Base-by-base conservation (phyloP, 2,888 invertebrate genomes). In the Drosophila colorata region DNA sequence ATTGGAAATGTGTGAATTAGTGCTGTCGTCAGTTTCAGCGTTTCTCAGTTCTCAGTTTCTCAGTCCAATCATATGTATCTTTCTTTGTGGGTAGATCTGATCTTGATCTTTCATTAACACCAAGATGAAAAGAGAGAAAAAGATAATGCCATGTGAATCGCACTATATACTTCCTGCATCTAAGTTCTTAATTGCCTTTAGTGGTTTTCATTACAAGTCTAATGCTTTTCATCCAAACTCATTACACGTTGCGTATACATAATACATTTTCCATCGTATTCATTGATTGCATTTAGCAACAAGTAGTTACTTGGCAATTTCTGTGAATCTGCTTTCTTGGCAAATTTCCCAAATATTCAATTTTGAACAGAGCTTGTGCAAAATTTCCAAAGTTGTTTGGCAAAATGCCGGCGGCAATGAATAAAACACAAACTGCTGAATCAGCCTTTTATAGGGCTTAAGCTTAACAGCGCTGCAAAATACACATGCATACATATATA, bases 71-170 rank as follows among this genome's bases (percentile, higher is more conserved):
- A 23, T 43, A 38, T 47, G 18, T 59, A n/a, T 37, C 20, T 53
- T 23, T 60, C 33, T 28, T 25, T 47, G 49, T 59, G 59, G 55
- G 55, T 14, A 28, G 68, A 16, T 44, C 65, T 70, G 66, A 74
- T 71, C 74, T 71, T 74, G 74, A 74, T 74, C 66, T 74, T 75
- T 74, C 74, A 74, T 74, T 74, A 74, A 71, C 74, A 67, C 66
- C 48, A 63, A 70, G 66, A 66, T 70, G 55, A 55, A 56, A 33
- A 61, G 56, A 63, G 37, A 37, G 35, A 20, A 7, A 18, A n/a
- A 52, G 55, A 52, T 43, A 47, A 47, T 23, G 23, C 13, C 23
- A 61, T 52, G 18, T 52, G 35, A 43, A 49, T 40, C 41, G 35
- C 37, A 40, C 33, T 61, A 59, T 66, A 57, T 41, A 38, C 66